A percentile compares a stretch with the other conserved stretches of the same genome.
These are phyloP conservation scores for Herpetotheres cachinnans DNA, from an alignment of 2,113 vertebrate species.

Conservation along the genomic window DNA sequence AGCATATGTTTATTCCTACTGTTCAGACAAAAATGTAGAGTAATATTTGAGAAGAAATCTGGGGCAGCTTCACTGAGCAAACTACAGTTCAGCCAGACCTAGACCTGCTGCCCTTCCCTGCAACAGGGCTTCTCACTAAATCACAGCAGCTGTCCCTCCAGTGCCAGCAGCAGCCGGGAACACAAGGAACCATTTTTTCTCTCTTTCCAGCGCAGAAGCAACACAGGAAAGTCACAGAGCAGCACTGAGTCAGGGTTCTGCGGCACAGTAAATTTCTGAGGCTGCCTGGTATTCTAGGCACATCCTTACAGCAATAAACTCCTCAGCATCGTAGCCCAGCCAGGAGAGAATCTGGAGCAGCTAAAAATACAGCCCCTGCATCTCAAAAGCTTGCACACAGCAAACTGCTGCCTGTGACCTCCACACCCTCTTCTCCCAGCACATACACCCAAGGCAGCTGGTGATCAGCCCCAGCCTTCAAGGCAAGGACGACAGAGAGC, in stretches of 20 bases:
- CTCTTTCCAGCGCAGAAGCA: neutral
- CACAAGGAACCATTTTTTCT: slow-evolving; percentile 52
- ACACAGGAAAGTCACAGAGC: slow-evolving; percentile 39
- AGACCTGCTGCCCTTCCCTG: neutral
- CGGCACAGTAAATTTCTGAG: slow-evolving; percentile 63
- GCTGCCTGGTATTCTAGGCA: slow-evolving; percentile 67
- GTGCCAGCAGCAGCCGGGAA: neutral
- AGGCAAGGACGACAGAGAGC: neutral
- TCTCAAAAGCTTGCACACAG: slow-evolving; percentile 24
- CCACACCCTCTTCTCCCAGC: neutral
- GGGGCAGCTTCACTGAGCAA: neutral
- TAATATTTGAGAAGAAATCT: neutral
- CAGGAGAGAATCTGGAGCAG: slow-evolving; percentile 64
- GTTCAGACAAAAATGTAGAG: neutral
- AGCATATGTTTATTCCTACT: neutral
- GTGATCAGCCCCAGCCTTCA: neutral
- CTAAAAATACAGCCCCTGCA: slow-evolving; percentile 70
- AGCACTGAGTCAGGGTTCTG: slow-evolving; percentile 60
- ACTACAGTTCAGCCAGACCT: neutral
- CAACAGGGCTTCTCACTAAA: slow-evolving; percentile 6
- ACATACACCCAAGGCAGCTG: neutral
- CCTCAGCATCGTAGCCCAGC: slow-evolving; percentile 59
- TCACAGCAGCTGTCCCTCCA: slow-evolving; percentile 40
- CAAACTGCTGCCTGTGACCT: slow-evolving; percentile 33
- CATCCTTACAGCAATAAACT: slow-evolving; percentile 66